Percentiles rank a stretch among this genome's conserved stretches.
Evolutionary conservation across 2,888 invertebrate species (phyloP).

Genomic region (Drosophila lacicola): DNA sequence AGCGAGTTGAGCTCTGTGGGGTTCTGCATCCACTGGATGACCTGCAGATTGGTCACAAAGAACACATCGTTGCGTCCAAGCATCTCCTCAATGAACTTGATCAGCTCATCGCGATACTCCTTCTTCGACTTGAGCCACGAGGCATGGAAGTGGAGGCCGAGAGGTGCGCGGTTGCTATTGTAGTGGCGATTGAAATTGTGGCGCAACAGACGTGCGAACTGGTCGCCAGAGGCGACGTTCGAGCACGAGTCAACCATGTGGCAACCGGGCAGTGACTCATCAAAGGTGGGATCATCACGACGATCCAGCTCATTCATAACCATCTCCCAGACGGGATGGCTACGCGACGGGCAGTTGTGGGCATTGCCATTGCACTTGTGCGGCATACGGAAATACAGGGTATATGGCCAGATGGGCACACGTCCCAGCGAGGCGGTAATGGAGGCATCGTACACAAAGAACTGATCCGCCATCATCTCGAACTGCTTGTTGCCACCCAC

Average conservation of each 20-base stretch:
- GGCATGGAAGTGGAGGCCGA: slow-evolving; percentile 97
- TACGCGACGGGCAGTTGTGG: slow-evolving; percentile 95
- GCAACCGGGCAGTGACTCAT: slow-evolving; percentile 96
- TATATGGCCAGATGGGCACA: slow-evolving; percentile 98
- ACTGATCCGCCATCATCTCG: slow-evolving; percentile 98
- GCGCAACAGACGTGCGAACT: slow-evolving; percentile 94
- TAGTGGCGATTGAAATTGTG: slow-evolving; percentile 98
- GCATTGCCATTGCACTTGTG: slow-evolving; percentile 98
- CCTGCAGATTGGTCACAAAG: slow-evolving; percentile 95
- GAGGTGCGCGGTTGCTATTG: slow-evolving; percentile 96
- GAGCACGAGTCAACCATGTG: slow-evolving; percentile 98
- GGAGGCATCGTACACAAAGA: slow-evolving; percentile 97
- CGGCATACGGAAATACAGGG: slow-evolving; percentile 97
- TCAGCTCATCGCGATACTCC: slow-evolving; percentile 95
- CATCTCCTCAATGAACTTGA: slow-evolving; percentile 97
- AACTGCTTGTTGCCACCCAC: slow-evolving; percentile 98
- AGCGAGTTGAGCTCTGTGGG: slow-evolving; percentile 94
- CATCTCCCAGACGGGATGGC: slow-evolving; percentile 98
- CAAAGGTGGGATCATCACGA: slow-evolving; percentile 96
- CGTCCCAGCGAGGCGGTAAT: slow-evolving; percentile 95
- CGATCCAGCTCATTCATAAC: slow-evolving; percentile 98
- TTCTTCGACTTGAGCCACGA: slow-evolving; percentile 97
- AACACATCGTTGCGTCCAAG: slow-evolving; percentile 94
- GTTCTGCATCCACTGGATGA: slow-evolving; percentile 98
- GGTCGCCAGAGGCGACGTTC: slow-evolving; percentile 95